phyloP scores from a whole-genome alignment of 1,140 invertebrate genomes.

The Euglossa dilemma region DNA sequence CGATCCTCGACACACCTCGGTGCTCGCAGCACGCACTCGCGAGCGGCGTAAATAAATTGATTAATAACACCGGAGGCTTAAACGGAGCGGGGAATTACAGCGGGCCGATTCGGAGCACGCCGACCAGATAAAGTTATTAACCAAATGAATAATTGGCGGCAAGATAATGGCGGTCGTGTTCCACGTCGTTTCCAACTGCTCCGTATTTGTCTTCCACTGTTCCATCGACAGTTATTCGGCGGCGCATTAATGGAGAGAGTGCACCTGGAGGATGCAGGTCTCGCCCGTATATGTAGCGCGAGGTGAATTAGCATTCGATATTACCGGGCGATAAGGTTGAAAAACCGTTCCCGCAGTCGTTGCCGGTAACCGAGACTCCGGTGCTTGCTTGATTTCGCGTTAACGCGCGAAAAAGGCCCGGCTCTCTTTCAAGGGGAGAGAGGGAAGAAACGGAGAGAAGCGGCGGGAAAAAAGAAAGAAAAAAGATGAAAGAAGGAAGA shows the following conservation, averaged over 20 bases:
- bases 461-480: no score
- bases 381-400: slow-evolving; percentile 27
- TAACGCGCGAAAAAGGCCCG: slow-evolving; percentile 42
- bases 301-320: slow-evolving; percentile 57
- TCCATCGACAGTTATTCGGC: slow-evolving; percentile 39
- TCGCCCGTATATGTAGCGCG: slow-evolving; percentile 34
- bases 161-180: slow-evolving; percentile 1
- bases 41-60: background rate
- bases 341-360: background rate
- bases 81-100: slow-evolving; percentile 3
- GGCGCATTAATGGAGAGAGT: slow-evolving; percentile 59
- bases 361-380: background rate
- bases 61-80: background rate
- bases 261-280: slow-evolving; percentile 48
- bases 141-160: slow-evolving; percentile 21
- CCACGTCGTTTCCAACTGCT: slow-evolving; percentile 23
- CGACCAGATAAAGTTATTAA: slow-evolving; percentile 40
- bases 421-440: background rate
- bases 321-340: slow-evolving; percentile 28
- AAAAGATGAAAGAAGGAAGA: no score
- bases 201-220: slow-evolving; percentile 44
- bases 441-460: background rate
- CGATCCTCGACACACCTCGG: no score
- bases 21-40: no score
- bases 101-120: background rate